A percentile compares a stretch with the other conserved stretches of the same genome.
Conservation (phyloP, 2,113 vertebrate species). For the Lepus europaeus region DNA sequence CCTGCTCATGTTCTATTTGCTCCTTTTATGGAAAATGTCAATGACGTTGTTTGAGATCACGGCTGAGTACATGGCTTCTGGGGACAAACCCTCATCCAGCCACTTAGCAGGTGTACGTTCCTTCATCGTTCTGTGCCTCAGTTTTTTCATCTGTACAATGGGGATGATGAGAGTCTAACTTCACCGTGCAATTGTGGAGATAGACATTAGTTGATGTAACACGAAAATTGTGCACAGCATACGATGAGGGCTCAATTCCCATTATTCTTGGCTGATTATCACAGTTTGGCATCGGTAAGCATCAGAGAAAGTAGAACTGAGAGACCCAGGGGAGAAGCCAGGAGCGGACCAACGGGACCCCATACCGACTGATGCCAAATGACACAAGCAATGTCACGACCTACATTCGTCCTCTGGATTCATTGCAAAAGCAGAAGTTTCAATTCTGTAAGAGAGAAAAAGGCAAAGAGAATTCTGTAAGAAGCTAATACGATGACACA, state of each 20-base stretch:
- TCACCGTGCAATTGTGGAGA: not conserved
- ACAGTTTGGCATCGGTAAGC: not conserved
- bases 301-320: not conserved
- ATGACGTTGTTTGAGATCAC: not conserved
- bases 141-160: not conserved
- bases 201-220: not conserved
- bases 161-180: not conserved
- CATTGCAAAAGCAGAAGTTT: not conserved
- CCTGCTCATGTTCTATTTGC: not conserved
- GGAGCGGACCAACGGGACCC: no score
- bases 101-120: not conserved
- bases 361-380: accelerated
- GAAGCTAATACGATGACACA: no score
- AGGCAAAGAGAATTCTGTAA: not conserved
- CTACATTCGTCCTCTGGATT: accelerated
- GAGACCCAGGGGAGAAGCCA: not conserved
- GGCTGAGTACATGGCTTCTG: not conserved
- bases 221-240: not conserved
- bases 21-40: not conserved
- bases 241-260: not conserved
- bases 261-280: not conserved
- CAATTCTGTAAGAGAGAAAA: not conserved
- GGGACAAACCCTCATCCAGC: not conserved
- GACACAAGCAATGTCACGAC: accelerated
- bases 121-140: not conserved